These are phyloP conservation scores for Orchestia grillus DNA, from an alignment of 1,140 invertebrate genomes.

Conservation along the genomic window DNA sequence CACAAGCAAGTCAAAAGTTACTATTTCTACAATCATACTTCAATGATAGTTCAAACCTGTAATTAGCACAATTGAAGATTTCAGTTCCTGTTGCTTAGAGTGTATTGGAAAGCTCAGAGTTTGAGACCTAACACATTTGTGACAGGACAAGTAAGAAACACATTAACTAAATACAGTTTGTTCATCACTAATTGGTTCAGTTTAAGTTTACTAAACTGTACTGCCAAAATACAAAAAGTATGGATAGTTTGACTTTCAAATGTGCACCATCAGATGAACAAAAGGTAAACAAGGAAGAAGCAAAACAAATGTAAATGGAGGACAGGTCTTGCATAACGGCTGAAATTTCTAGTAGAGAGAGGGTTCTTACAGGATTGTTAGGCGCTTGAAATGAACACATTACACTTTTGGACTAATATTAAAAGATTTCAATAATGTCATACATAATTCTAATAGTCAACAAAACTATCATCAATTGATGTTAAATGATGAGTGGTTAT, in stretches of 20 bases:
- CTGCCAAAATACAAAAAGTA: background rate
- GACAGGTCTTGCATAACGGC: background rate
- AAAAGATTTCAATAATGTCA: background rate
- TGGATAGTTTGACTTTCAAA: background rate
- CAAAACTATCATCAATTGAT: background rate
- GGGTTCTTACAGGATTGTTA: background rate
- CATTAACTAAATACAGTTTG: too few relatives aligned
- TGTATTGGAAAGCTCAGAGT: background rate
- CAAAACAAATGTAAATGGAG: background rate
- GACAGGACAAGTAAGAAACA: too few relatives aligned
- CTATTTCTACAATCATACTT: too few relatives aligned
- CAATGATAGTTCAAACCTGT: too few relatives aligned
- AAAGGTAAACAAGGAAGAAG: background rate
- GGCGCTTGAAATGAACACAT: background rate
- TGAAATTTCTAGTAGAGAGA: background rate
- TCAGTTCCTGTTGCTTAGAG: background rate
- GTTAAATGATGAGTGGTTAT: background rate
- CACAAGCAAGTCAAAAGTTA: background rate
- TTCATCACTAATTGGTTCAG: too few relatives aligned
- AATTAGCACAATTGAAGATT: background rate
- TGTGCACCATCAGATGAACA: background rate
- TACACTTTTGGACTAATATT: background rate
- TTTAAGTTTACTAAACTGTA: background rate
- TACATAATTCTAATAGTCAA: background rate
- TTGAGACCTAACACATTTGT: background rate